These are phyloP conservation scores for Laticauda laticaudata DNA, from an alignment of 2,113 vertebrate genomes.

Conservation along the genomic window DNA sequence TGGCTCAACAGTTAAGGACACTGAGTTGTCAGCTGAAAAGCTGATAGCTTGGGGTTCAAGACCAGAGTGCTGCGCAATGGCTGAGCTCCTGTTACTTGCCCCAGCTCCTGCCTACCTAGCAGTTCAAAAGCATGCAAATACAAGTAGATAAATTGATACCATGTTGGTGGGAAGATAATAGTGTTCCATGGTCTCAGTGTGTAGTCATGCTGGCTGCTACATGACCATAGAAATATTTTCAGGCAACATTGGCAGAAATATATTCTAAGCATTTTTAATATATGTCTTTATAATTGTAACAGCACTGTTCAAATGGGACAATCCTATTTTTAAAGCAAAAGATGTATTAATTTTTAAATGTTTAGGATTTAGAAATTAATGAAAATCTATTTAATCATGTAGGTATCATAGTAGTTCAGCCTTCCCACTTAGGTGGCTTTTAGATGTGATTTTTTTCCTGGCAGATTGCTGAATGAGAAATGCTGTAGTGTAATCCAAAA, in stretches of 20 bases:
- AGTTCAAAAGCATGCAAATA: background rate
- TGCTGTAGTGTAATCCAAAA: background rate
- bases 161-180: background rate
- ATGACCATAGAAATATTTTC: background rate
- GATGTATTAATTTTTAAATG: background rate
- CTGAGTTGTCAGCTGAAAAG: background rate
- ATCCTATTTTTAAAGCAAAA: background rate
- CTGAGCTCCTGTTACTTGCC: background rate
- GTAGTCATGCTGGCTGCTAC: background rate
- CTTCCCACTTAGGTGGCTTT: background rate
- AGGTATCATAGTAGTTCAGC: background rate
- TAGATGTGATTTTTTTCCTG: background rate
- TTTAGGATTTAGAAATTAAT: background rate
- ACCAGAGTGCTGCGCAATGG: background rate
- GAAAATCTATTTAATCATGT: background rate
- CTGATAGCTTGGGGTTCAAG: background rate
- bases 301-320: background rate
- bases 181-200: background rate
- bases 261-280: background rate
- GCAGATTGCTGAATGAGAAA: background rate
- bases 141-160: background rate
- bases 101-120: background rate
- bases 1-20: background rate
- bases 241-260: background rate
- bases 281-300: background rate